Evolutionary conservation across 2,797 vertebrate genomes (phyloP), one percentile per base, ranked within the genome.

Genomic region (Melanotaenia boesemani): DNA sequence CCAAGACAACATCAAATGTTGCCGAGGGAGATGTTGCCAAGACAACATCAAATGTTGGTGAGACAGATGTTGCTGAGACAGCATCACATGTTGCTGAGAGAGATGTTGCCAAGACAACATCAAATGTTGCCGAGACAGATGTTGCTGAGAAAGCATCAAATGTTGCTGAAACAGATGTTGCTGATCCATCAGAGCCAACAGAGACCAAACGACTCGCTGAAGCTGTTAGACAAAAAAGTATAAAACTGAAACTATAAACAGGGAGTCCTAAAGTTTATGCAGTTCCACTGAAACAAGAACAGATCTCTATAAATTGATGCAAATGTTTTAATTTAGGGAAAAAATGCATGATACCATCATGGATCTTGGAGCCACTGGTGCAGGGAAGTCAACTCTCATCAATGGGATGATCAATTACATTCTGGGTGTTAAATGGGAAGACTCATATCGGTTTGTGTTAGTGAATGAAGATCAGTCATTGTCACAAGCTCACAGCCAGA

Each of bases 371-470:
- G 84, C 78, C 0, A 85, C 79, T 0, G 85, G 83, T 28, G 73
- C 80, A 24, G 83, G 73, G 2, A 86, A 87, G 67, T 15, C 80
- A n/a, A 81, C 80, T 44, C 67, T 83, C 4, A 77, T 87, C 46
- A 81, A 83, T 9, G 78, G 68, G 11, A 83, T 85, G 67, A 73
- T 87, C 41, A 87, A 85, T 57, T 79, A 79, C 62, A 69, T 82
- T 55, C 18, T 82, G 2, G 79, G 80, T 8, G 77, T 85, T 0
- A 1, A 72, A 2, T 83, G 77, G 74, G 34, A 76, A 1, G 80
- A 85, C 48, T 0, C 16, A 0, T 24, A 6, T 9, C 32, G 80
- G 0, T 85, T 88, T 16, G 77, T 63, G 5, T 52, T 83, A 13
- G 22, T 80, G 0, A 1, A 73, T 46, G 82, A 86, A 1, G 28